These are phyloP conservation scores for Telmatochromis sp. DNA, from an alignment of 2,113 vertebrate genomes.

Conservation along the genomic window DNA sequence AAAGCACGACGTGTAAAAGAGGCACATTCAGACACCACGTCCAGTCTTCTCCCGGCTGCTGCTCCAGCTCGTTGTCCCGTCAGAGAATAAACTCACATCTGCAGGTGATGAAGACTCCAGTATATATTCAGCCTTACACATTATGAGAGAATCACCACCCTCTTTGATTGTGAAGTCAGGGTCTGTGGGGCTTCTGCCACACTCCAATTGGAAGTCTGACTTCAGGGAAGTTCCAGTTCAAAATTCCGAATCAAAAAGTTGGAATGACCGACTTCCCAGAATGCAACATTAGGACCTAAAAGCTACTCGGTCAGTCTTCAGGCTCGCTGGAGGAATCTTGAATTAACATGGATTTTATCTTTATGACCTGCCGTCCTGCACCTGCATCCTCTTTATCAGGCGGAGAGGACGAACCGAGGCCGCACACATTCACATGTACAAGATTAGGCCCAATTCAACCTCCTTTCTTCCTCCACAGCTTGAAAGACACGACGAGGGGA, in stretches of 20 bases:
- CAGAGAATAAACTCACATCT: background rate
- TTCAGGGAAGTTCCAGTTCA: background rate
- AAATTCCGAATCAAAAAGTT: background rate
- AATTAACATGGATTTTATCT: background rate
- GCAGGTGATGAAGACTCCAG: background rate
- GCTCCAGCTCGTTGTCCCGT: background rate
- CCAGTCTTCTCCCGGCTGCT: rapidly evolving
- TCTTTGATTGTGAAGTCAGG: background rate
- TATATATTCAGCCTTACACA: background rate
- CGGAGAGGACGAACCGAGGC: slow-evolving; percentile 61
- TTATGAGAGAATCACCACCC: background rate
- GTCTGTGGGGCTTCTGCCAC: background rate
- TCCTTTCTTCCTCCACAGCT: background rate
- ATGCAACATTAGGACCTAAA: background rate
- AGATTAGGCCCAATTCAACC: slow-evolving; percentile 70
- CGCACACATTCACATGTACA: slow-evolving; percentile 68
- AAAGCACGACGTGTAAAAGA: background rate
- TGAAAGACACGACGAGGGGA: background rate
- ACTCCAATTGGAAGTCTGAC: background rate
- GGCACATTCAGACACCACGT: background rate
- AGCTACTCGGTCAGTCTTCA: background rate
- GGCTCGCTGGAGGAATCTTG: background rate
- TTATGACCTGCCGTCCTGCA: slow-evolving; percentile 53
- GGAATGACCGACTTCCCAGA: background rate
- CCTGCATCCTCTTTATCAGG: slow-evolving; percentile 76